Base-by-base conservation (phyloP, 2,797 vertebrate genomes). In the Channallabes apus region DNA sequence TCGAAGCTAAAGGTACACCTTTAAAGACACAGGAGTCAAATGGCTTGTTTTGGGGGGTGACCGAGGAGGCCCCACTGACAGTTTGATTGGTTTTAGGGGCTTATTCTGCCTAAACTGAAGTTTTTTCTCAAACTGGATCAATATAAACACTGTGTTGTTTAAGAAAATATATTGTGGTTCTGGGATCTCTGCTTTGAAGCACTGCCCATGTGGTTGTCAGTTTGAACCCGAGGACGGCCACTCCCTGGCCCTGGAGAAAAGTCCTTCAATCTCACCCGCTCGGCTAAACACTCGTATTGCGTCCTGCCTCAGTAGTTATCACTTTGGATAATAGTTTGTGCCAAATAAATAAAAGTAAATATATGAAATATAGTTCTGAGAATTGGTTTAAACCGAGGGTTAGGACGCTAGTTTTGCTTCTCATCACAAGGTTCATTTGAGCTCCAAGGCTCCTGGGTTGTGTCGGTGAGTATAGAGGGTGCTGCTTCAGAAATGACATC, bases 321-420 rank as follows among this genome's bases (percentile, higher is more conserved):
- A 24, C 29, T 24, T 61, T 61, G 56, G 76, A 78, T 78, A 61
- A 59, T 38, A 24, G 27, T n/a, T 8, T 56, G 71, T 18, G 14
- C n/a, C 72, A 20, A 15, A 72, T 29, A 75, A 56, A 75, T 56
- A 29, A 56, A 75, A 12, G 27, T 11, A 77, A 77, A 77, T 59
- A 59, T 35, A 24, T 35, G 29, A 59, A 59, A 35, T 38, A 35
- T 24, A 59, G 35, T 59, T 56, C 15, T 24, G 56, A 67, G 22
- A 20, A 65, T 12, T 54, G 62, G 9, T 81, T 65, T 67, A 20
- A 80, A 78, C 32, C 6, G 20, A 61, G 35, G 76, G 22, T 24
- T 32, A 56, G 20, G 67, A 62, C 22, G 69, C 82, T 83, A 58
- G 69, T 83, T 69, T 83, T 62, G 68, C 17, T 59, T 58, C 65